A percentile compares a stretch with the other conserved stretches of the same genome.
Evolutionary conservation across 2,797 vertebrate species (phyloP).

Genomic region (Philypnodon macrostomus): DNA sequence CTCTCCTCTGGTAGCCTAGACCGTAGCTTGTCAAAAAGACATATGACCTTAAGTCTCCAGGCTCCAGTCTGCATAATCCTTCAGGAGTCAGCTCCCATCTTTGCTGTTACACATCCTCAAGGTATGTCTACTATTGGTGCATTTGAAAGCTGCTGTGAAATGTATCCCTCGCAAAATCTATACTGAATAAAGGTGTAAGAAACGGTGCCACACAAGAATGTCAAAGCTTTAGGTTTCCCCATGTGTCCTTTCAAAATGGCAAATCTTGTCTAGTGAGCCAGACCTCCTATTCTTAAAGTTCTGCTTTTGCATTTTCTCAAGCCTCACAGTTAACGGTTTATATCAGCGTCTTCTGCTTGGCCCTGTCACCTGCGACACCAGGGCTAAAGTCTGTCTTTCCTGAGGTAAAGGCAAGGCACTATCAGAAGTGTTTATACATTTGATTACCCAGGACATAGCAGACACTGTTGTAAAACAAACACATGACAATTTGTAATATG

Average conservation of each 20-base stretch:
- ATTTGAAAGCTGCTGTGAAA: not conserved
- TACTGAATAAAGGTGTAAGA: conserved; percentile 24
- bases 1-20: conserved; percentile 23
- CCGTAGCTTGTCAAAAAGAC: conserved; percentile 52
- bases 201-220: conserved; percentile 23
- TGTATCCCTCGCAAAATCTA: conserved; percentile 17
- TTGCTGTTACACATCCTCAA: conserved; percentile 31
- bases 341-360: conserved; percentile 39
- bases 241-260: conserved; percentile 60
- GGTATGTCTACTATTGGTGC: conserved; percentile 24
- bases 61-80: conserved; percentile 29
- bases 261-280: conserved; percentile 43
- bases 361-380: conserved; percentile 16
- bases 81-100: conserved; percentile 17
- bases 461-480: conserved; percentile 40
- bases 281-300: conserved; percentile 18
- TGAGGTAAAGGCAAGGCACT: conserved; percentile 24
- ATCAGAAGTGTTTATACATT: conserved; percentile 40
- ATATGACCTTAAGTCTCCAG: conserved; percentile 50
- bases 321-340: conserved; percentile 20
- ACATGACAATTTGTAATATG: too few relatives aligned
- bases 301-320: conserved; percentile 42
- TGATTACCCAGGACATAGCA: conserved; percentile 25
- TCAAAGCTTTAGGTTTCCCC: conserved; percentile 22
- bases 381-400: conserved; percentile 26